Evolutionary conservation across 2,113 vertebrate genomes (phyloP).

Genomic region (Grammomys surdaster): DNA sequence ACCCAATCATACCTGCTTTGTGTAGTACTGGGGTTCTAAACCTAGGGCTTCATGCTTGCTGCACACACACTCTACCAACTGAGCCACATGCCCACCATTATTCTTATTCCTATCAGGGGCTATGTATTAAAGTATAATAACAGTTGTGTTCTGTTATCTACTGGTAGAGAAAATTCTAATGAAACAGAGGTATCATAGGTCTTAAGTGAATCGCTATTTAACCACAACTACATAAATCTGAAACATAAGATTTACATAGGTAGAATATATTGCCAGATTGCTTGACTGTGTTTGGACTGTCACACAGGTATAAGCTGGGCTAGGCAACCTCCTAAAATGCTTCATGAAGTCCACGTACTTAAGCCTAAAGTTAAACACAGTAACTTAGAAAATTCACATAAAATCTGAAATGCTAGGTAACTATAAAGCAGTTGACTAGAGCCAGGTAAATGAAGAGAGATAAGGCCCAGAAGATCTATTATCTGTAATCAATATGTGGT

Average conservation of each 20-base stretch:
- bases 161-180: constrained; percentile 41
- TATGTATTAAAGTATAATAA: background rate
- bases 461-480: background rate
- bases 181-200: background rate
- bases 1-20: too few species aligned
- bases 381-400: background rate
- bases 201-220: constrained; percentile 44
- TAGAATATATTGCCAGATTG: background rate
- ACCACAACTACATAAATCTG: background rate
- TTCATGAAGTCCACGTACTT: constrained; percentile 19
- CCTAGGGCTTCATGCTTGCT: background rate
- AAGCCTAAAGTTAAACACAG: constrained; percentile 3
- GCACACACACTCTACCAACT: background rate
- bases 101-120: background rate
- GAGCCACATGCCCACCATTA: background rate
- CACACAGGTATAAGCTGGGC: background rate
- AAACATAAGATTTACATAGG: background rate
- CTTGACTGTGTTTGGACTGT: constrained; percentile 13
- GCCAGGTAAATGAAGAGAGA: background rate
- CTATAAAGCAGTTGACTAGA: background rate
- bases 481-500: background rate
- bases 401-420: constrained; percentile 36
- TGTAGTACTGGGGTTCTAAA: background rate
- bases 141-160: constrained; percentile 2
- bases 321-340: background rate